A percentile compares a stretch with the other conserved stretches of the same genome.
Evolutionary conservation across 2,113 vertebrate genomes (phyloP).

Genomic region (Aythya baeri): DNA sequence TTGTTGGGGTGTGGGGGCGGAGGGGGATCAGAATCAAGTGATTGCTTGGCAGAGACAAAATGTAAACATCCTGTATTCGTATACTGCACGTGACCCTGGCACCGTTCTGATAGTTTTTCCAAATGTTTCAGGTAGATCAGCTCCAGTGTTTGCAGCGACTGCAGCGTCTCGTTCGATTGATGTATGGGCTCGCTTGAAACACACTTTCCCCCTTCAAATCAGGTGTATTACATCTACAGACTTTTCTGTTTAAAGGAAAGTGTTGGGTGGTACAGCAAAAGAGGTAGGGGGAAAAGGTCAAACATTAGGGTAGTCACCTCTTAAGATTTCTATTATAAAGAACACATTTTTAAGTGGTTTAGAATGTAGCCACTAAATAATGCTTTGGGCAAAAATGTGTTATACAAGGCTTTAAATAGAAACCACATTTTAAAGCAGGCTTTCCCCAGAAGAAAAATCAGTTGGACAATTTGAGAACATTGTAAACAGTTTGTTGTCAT

Average conservation of each 20-base stretch:
- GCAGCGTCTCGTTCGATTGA: background rate
- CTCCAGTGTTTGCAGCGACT: background rate
- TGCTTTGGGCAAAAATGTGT: conserved; percentile 46
- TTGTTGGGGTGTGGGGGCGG: background rate
- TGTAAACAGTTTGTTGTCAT: conserved; percentile 43
- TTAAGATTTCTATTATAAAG: conserved; percentile 16
- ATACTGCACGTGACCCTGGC: background rate
- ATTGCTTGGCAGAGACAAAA: background rate
- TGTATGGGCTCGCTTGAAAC: background rate
- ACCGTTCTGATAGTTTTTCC: background rate
- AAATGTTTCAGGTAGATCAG: background rate
- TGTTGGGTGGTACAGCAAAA: background rate
- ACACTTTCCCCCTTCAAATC: background rate
- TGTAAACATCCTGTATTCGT: background rate
- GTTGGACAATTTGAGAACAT: conserved; percentile 13
- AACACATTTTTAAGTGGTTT: conserved; percentile 34
- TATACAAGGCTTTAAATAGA: conserved; percentile 55
- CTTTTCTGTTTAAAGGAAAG: background rate
- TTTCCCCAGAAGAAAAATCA: background rate
- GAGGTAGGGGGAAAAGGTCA: background rate
- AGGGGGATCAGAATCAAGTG: background rate
- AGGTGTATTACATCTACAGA: background rate
- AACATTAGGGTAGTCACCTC: conserved; percentile 6
- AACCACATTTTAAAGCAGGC: conserved; percentile 45
- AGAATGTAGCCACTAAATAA: conserved; percentile 20